These are phyloP conservation scores for Nasua narica DNA, from an alignment of 2,797 vertebrate species.

Conservation along the genomic window DNA sequence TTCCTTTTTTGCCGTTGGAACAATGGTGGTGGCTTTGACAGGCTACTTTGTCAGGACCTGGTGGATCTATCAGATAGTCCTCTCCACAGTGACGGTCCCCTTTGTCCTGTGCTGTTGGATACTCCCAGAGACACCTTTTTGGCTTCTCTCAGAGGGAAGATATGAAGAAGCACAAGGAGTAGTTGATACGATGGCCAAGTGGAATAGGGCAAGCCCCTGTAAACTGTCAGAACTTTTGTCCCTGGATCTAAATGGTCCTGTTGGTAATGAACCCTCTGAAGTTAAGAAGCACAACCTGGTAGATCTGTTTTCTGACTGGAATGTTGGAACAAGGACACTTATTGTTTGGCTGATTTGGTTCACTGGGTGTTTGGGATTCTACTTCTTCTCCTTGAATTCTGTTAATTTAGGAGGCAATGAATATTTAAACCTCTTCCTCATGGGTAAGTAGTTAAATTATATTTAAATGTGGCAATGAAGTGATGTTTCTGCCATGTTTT, in stretches of 20 bases:
- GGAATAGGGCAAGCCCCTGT: slow-evolving; percentile 87
- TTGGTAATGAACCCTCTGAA: neutral
- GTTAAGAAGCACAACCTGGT: slow-evolving; percentile 88
- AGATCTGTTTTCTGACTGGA: slow-evolving; percentile 90
- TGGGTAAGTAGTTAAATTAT: slow-evolving; percentile 86
- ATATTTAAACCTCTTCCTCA: slow-evolving; percentile 94
- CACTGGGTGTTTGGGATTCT: slow-evolving; percentile 94
- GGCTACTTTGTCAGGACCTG: slow-evolving; percentile 92
- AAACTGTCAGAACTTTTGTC: slow-evolving; percentile 87
- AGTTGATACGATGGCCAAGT: slow-evolving; percentile 88
- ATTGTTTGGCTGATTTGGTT: slow-evolving; percentile 96
- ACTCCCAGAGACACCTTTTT: slow-evolving; percentile 96
- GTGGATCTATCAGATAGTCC: slow-evolving; percentile 95
- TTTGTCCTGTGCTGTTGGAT: slow-evolving; percentile 95
- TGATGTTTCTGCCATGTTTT: neutral
- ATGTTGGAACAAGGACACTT: slow-evolving; percentile 89
- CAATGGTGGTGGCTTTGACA: slow-evolving; percentile 92
- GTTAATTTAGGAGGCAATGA: slow-evolving; percentile 92
- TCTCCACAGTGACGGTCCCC: slow-evolving; percentile 89
- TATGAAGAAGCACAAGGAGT: slow-evolving; percentile 88
- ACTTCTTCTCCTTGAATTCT: slow-evolving; percentile 92
- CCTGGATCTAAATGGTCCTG: slow-evolving; percentile 62
- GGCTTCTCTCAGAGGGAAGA: slow-evolving; percentile 90
- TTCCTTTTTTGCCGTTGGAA: slow-evolving; percentile 91
- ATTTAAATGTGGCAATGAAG: slow-evolving; percentile 33